Base-by-base conservation (phyloP, 2,797 vertebrate species). In the Melopsittacus undulatus region DNA sequence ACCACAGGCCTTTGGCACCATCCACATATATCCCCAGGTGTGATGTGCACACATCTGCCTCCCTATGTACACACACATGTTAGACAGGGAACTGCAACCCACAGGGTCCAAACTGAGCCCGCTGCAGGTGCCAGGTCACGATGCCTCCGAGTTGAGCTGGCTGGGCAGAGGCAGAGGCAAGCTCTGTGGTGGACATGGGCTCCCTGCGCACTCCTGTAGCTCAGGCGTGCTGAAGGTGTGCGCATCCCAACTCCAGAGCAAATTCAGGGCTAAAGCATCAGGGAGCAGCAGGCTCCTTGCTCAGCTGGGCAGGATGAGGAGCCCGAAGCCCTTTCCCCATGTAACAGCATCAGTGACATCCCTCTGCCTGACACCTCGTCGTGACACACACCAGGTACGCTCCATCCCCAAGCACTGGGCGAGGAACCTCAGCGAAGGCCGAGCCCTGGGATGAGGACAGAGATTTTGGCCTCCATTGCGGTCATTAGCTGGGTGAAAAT, bases 121-220 rank as follows among this genome's bases (percentile, higher is more conserved):
- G 10, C 9, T 9, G 1, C 15, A 49, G 48, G 7, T 2, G 14
- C 32, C 38, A 20, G 0, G 0, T 10, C 61, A 38, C 10, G 19
- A 11, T 11, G 14, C n/a, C n/a, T 59, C n/a, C 2, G 21, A 75
- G 46, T 5, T 1, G 5, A 66, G 46, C 36, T 13, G 8, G 52
- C 45, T 5, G 38, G 38, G 11, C 29, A 42, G 43, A 6, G 38
- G 34, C 0, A 4, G 43, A 6, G 38, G 34, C 0, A 2, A 87
- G 76, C 36, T 46, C 46, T 10, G 14, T 2, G 14, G 19, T 2
- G 1, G 42, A 29, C 34, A 42, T 0, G 0, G 1, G 26, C 12
- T 74, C 52, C 23, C 56, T 1, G 11, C 0, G 6, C 0, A 2
- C 21, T 49, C 54, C 46, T 4, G 13, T 4, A 9, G 49, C 2